Conservation (phyloP, 2,888 invertebrate species). For the Corbicula japonica region DNA sequence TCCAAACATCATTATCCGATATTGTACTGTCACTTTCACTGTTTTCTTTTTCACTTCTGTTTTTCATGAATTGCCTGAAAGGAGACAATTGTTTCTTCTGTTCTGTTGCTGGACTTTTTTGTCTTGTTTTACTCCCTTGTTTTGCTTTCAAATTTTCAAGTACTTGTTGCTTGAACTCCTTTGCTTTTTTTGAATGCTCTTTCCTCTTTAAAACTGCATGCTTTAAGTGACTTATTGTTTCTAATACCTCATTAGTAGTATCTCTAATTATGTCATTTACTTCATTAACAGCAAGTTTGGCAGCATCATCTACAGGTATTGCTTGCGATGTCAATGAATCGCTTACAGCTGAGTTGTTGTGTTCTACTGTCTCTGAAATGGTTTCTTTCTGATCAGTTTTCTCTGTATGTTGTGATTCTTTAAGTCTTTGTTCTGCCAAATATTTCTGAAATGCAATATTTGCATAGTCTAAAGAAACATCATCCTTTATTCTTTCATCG, state of each 20-base stretch:
- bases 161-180: background rate
- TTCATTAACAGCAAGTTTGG: background rate
- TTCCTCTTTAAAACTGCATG: background rate
- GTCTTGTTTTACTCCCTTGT: background rate
- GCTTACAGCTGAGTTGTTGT: background rate
- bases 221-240: background rate
- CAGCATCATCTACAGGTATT: background rate
- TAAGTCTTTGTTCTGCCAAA: constrained; percentile 27
- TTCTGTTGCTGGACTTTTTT: constrained; percentile 1
- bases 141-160: background rate
- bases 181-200: background rate
- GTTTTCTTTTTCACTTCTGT: too few species aligned
- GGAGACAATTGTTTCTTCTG: too few species aligned
- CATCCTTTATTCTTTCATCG: too few species aligned
- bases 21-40: too few species aligned
- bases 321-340: too few species aligned
- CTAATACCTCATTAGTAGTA: background rate
- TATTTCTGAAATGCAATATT: constrained; percentile 35
- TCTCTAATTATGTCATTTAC: background rate
- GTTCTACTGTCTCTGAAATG: background rate
- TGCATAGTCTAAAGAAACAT: too few species aligned
- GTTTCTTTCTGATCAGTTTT: background rate
- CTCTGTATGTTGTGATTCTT: background rate
- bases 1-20: too few species aligned
- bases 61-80: too few species aligned